Evolutionary conservation across 2,888 invertebrate genomes (phyloP).

Genomic region (Smittia sp.): DNA sequence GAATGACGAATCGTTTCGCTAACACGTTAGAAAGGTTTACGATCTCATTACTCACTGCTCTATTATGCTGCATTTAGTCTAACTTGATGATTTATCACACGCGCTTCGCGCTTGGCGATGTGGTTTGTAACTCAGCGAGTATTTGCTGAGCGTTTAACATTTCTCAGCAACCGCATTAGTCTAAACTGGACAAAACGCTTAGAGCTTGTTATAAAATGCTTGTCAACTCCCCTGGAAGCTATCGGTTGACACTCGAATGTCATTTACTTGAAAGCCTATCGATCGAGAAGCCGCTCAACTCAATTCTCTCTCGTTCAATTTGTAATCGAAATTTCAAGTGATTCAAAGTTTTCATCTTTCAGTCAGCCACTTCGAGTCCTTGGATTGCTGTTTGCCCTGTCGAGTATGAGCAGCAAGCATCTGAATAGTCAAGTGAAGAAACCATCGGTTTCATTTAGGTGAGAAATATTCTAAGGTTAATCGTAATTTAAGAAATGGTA

Average conservation of each 20-base stretch:
- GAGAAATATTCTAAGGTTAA: not conserved
- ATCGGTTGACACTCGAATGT: not conserved
- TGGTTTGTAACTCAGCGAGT: too few species aligned
- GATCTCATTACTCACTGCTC: too few species aligned
- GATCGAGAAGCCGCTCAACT: not conserved
- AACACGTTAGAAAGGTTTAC: too few species aligned
- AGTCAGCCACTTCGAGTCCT: not conserved
- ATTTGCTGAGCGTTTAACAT: too few species aligned
- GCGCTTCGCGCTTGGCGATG: too few species aligned
- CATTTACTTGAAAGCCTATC: not conserved
- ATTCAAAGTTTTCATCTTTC: not conserved
- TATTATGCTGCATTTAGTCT: too few species aligned
- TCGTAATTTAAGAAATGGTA: too few species aligned
- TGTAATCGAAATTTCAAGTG: too few species aligned
- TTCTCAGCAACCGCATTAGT: too few species aligned
- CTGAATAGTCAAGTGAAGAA: not conserved
- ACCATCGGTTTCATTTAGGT: conserved; percentile 1
- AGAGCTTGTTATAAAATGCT: not conserved
- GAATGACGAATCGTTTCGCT: too few species aligned
- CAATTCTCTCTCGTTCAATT: not conserved
- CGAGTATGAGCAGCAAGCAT: not conserved
- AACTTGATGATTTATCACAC: too few species aligned
- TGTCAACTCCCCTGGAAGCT: not conserved
- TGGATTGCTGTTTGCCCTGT: not conserved
- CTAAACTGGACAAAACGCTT: not conserved